Percentiles rank a stretch among this genome's conserved stretches.
Conservation (phyloP, 2,888 invertebrate species). For the Microdon myrmicae region DNA sequence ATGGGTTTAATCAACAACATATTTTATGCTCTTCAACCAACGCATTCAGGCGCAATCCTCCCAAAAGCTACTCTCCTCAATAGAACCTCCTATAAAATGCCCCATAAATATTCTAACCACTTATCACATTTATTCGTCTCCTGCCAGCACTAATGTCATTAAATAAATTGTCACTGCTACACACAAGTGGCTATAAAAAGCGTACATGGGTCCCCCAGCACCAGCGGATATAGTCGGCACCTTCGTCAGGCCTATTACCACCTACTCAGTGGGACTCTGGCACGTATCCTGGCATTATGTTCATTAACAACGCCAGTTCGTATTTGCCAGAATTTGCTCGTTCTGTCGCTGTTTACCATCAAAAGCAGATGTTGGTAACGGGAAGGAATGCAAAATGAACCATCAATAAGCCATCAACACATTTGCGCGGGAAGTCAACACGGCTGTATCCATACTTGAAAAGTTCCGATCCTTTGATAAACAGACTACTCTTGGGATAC, state of each 20-base stretch:
- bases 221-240: conserved; percentile 12
- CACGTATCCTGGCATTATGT: conserved; percentile 36
- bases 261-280: conserved; percentile 13
- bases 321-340: conserved; percentile 6
- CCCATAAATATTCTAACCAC: conserved; percentile 25
- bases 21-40: too few relatives aligned
- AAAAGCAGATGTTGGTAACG: neutral
- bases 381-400: conserved; percentile 21
- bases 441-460: too few relatives aligned
- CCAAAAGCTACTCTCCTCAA: too few relatives aligned
- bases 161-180: conserved; percentile 40
- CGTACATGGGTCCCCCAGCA: conserved; percentile 27
- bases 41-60: too few relatives aligned
- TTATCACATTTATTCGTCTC: conserved; percentile 26
- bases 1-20: too few relatives aligned
- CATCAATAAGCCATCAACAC: conserved; percentile 43
- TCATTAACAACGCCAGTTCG: conserved; percentile 27
- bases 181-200: conserved; percentile 44
- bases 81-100: conserved; percentile 21
- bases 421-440: conserved; percentile 30
- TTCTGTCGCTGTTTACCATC: conserved; percentile 1
- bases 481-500: too few relatives aligned
- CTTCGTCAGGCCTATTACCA: conserved; percentile 16
- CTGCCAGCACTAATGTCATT: conserved; percentile 37
- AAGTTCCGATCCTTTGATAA: too few relatives aligned